Conservation (phyloP, 2,888 invertebrate species). For the Leptinotarsa tumamoca region DNA sequence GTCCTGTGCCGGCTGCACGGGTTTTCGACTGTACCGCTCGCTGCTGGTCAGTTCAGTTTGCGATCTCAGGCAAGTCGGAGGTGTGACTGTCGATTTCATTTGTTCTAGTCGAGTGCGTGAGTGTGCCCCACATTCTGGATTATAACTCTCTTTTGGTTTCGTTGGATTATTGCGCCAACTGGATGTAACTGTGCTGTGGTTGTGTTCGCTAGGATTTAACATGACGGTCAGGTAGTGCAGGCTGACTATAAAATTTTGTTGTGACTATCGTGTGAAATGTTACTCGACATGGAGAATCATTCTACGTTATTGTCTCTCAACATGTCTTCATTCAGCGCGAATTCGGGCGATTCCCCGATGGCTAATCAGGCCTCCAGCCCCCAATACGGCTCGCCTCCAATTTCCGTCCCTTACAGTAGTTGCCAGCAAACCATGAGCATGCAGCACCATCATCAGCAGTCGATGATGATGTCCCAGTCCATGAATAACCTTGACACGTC, state of each 20-base stretch:
- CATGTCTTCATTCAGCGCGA: conserved; percentile 88
- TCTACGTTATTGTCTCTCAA: conserved; percentile 88
- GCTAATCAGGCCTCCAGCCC: conserved; percentile 62
- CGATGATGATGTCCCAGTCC: conserved; percentile 61
- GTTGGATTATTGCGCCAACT: not conserved
- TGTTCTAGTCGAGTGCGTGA: conserved; percentile 28
- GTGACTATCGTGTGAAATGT: conserved; percentile 70
- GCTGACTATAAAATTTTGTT: not conserved
- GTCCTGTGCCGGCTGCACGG: conserved; percentile 69
- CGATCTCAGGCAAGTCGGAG: conserved; percentile 44
- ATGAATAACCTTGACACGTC: conserved; percentile 74
- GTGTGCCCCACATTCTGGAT: conserved; percentile 24
- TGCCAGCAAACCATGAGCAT: conserved; percentile 59
- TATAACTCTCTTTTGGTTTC: conserved; percentile 10
- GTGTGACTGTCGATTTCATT: conserved; percentile 34
- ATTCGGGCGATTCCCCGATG: conserved; percentile 75
- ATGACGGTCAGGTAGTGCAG: conserved; percentile 46
- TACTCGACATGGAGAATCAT: conserved; percentile 89
- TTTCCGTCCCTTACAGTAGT: conserved; percentile 53
- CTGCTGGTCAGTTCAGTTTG: conserved; percentile 45
- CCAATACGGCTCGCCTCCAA: conserved; percentile 66
- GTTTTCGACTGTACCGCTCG: conserved; percentile 42
- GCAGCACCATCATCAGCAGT: conserved; percentile 59
- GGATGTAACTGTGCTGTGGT: conserved; percentile 15
- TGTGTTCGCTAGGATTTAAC: conserved; percentile 32